Base-by-base conservation (phyloP, 2,888 invertebrate genomes). In the Rhingia rostrata region DNA sequence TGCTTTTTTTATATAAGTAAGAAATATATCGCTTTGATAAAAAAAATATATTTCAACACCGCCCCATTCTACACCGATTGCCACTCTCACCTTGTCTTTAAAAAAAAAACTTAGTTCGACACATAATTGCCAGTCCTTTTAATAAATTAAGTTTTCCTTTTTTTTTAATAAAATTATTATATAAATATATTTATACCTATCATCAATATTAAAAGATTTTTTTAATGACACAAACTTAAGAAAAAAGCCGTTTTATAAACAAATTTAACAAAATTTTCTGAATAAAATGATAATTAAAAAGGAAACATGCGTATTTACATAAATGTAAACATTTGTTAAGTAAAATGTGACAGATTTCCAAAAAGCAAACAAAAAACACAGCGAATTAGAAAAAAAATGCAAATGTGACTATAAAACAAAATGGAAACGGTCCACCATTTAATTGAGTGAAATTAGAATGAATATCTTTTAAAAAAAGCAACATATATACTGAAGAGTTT, bases 341-440 rank as follows among this genome's bases (percentile, higher is more conserved):
- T 49, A 10, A 30, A n/a, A 4, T 10, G 4, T 30, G 1, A 22
- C n/a, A 37, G n/a, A n/a, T 22, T 14, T 22, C 1, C 1, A 22
- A 22, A 22, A 22, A 22, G 22, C 22, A 22, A 22, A 22, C 22
- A 22, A 10, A 45, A 35, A 53, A 22, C 9, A 41, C 12, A 12
- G 7, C n/a, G 7, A 45, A 51, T 33, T 32, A 49, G 22, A 47
- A 47, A 63, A n/a, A 35, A 22, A 47, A 45, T 47, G 33, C 7
- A 7, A 12, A 22, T 22, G 22, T 22, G 22, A 22, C 22, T 22
- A 22, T 22, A 22, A 22, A 22, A 22, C 1, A 37, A 49, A 35
- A 37, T 47, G 37, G 43, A 37, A 63, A 63, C 63, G 63, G 63
- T 37, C 63, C 63, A 49, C 37, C 37, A 37, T 63, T 63, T 12